phyloP scores from a whole-genome alignment of 2,888 invertebrate species.

The Agriopis leucophaearia region DNA sequence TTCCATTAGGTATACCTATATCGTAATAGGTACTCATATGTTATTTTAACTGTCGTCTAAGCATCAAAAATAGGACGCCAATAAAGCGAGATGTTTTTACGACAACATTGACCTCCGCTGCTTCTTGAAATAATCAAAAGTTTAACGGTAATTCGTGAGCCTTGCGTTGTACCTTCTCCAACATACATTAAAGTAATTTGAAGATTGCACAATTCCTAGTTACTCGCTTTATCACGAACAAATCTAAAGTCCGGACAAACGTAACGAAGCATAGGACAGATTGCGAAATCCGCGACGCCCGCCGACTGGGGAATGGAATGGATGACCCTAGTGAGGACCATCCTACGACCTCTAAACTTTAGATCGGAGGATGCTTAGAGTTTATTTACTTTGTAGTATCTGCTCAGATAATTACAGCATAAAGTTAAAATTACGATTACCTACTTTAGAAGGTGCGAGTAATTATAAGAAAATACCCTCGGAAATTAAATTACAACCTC shows the following conservation, averaged over 20 bases:
- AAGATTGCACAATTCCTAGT: slow-evolving; percentile 41
- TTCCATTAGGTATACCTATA: not conserved
- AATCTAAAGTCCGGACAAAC: slow-evolving; percentile 37
- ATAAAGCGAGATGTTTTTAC: slow-evolving; percentile 5
- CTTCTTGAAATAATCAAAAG: slow-evolving; percentile 28
- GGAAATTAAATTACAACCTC: too few species aligned
- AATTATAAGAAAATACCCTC: too few species aligned
- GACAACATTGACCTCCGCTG: slow-evolving; percentile 32
- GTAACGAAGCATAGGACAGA: slow-evolving; percentile 38
- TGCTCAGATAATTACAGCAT: not conserved
- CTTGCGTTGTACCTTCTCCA: slow-evolving; percentile 39
- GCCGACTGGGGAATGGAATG: slow-evolving; percentile 47
- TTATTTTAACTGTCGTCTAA: not conserved
- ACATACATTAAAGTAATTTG: slow-evolving; percentile 41
- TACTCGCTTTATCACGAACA: slow-evolving; percentile 36
- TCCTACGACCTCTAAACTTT: slow-evolving; percentile 45
- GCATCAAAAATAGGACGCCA: not conserved
- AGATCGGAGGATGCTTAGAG: slow-evolving; percentile 16
- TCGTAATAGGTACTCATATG: not conserved
- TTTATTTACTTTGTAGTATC: slow-evolving; percentile 13
- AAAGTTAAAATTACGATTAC: too few species aligned
- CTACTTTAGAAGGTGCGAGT: too few species aligned
- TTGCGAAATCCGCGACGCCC: slow-evolving; percentile 52
- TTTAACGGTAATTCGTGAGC: slow-evolving; percentile 30
- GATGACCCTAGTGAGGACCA: slow-evolving; percentile 53